Base-by-base conservation (phyloP, 2,113 vertebrate species). In the Todiramphus chloris region DNA sequence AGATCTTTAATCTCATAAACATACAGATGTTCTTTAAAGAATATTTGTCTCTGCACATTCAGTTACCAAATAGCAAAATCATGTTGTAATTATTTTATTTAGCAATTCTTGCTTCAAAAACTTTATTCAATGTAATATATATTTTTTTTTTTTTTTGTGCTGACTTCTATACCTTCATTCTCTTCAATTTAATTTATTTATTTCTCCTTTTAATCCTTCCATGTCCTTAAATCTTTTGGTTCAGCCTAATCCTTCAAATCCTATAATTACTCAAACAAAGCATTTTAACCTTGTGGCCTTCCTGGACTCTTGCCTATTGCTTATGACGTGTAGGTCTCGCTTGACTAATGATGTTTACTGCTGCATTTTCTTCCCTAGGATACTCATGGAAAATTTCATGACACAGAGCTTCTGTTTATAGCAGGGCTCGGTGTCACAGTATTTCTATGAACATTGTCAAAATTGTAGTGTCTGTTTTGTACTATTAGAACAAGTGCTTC, bases 211-310 rank as follows among this genome's bases (percentile, higher is more conserved):
- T 94, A 96, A 95, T 96, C 96, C 92, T 46, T 96, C 73, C 58
- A n/a, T 84, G 92, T 93, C 92, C 95, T 96, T 81, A 95, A 96
- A 93, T 83, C 64, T 87, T 87, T 68, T 81, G 13, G 46, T 94
- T 94, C 88, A 84, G 90, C 73, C 72, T 96, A 97, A 96, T 96
- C 93, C 85, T 93, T 97, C 96, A 92, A 93, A 95, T 97, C 96
- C 85, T 90, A 33, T 96, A 96, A 97, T 96, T 95, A 92, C 80
- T 93, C 95, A 95, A 96, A 97, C 85, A 96, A 97, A 96, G 85
- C 88, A 96, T 95, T 97, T 95, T 96, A 95, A 95, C 96, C 96
- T 93, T 96, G 51, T 97, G 94, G 66, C 95, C 95, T 92, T 93
- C 89, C 76, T 96, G 93, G 92, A 68, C 83, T 94, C 69, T 89